A percentile compares a stretch with the other conserved stretches of the same genome.
Conservation (phyloP, 2,888 invertebrate species). For the Nomada fucata region DNA sequence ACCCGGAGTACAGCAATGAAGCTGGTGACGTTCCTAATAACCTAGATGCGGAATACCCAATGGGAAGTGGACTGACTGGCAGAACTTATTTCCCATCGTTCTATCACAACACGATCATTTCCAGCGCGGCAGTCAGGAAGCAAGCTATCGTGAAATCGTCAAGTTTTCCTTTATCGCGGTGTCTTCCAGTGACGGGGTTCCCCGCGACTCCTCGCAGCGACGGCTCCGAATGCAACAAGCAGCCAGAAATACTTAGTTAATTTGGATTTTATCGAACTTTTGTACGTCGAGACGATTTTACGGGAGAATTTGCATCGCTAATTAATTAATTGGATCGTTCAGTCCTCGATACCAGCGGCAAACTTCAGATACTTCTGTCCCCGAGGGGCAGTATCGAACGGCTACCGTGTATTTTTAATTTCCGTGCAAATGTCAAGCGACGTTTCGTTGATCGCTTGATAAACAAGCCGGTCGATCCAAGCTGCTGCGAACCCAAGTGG, state of each 20-base stretch:
- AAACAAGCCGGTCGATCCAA: neutral
- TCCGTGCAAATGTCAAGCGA: conserved; percentile 39
- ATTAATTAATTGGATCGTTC: conserved; percentile 1
- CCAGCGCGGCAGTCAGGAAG: conserved; percentile 21
- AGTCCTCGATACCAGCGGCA: conserved; percentile 11
- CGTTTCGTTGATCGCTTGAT: neutral
- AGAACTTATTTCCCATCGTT: conserved; percentile 74
- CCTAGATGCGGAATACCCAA: conserved; percentile 49
- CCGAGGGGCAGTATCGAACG: conserved; percentile 10
- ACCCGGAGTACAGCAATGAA: conserved; percentile 36
- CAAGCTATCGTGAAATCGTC: conserved; percentile 27
- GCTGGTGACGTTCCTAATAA: conserved; percentile 52
- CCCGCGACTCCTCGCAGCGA: conserved; percentile 4
- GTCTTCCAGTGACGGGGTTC: conserved; percentile 37
- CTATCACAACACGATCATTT: conserved; percentile 53
- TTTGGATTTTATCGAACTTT: neutral
- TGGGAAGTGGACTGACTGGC: conserved; percentile 69
- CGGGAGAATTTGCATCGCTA: neutral
- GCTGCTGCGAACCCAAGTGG: neutral
- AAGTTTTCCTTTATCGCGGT: neutral
- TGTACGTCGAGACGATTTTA: neutral
- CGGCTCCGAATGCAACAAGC: neutral
- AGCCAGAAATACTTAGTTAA: neutral
- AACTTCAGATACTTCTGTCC: conserved; percentile 35
- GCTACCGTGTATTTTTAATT: conserved; percentile 55